Evolutionary conservation across 2,888 invertebrate genomes (phyloP).

Genomic region (Lithophane semibrunnea): DNA sequence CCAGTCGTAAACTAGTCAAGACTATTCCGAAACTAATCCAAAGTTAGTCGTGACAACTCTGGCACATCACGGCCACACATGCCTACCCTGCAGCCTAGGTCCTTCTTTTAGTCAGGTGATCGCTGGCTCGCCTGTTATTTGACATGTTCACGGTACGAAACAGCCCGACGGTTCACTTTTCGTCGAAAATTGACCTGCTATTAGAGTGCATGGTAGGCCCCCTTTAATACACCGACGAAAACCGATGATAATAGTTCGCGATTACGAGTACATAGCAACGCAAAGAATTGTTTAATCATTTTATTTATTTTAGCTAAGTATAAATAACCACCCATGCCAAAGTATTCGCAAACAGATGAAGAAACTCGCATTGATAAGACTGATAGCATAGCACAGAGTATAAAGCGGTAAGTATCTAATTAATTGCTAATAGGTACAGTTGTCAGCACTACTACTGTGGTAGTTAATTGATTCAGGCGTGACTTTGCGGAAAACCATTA

Average conservation of each 20-base stretch:
- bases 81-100: too few species aligned
- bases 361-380: slow-evolving; percentile 20
- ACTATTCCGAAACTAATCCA: background rate
- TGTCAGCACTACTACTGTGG: background rate
- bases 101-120: too few species aligned
- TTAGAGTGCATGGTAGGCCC: too few species aligned
- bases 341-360: slow-evolving; percentile 2
- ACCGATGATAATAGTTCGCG: background rate
- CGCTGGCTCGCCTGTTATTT: too few species aligned
- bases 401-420: background rate
- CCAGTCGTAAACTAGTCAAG: background rate
- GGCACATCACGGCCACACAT: background rate
- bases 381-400: slow-evolving; percentile 10
- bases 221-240: too few species aligned
- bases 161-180: too few species aligned
- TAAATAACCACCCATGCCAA: background rate
- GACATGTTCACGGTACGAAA: too few species aligned
- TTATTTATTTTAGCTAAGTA: slow-evolving; percentile 1
- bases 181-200: too few species aligned
- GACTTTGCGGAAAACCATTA: too few species aligned
- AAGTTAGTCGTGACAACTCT: background rate
- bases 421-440: slow-evolving; percentile 1
- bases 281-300: background rate
- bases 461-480: too few species aligned
- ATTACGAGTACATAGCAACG: slow-evolving; percentile 10